A percentile compares a stretch with the other conserved stretches of the same genome.
Evolutionary conservation across 2,113 vertebrate genomes (phyloP).

Genomic region (Leucopternis melanops): DNA sequence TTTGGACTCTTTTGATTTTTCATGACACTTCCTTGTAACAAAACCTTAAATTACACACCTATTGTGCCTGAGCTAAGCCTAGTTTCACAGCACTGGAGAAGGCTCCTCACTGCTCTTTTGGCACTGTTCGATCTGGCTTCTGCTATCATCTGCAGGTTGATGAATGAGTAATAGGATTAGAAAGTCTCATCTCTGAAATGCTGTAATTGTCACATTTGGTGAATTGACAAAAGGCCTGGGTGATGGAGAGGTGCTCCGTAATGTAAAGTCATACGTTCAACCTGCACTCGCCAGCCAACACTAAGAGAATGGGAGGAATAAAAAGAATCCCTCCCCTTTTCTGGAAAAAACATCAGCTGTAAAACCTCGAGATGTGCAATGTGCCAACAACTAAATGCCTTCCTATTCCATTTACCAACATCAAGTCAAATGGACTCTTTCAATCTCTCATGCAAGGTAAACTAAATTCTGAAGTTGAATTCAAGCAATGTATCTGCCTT

Average conservation of each 20-base stretch:
- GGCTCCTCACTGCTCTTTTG: conserved; percentile 80
- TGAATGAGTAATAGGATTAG: conserved; percentile 96
- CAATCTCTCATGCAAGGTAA: background rate
- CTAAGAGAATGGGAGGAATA: conserved; percentile 51
- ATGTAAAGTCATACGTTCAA: conserved; percentile 54
- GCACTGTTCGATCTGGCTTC: conserved; percentile 78
- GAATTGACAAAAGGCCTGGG: conserved; percentile 70
- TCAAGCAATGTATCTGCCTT: background rate
- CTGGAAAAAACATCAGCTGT: background rate
- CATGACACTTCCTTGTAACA: conserved; percentile 70
- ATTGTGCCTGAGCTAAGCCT: conserved; percentile 92
- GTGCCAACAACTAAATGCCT: background rate
- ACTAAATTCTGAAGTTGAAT: background rate
- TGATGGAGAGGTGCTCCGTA: conserved; percentile 63
- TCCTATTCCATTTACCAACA: background rate
- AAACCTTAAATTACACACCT: conserved; percentile 99
- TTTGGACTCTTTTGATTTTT: background rate
- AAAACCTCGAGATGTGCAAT: background rate
- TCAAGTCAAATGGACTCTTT: background rate
- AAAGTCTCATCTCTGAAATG: conserved; percentile 77
- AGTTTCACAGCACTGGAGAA: conserved; percentile 84
- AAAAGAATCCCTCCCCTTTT: background rate
- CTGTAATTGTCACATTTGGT: conserved; percentile 78
- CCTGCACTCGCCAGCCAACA: conserved; percentile 28
- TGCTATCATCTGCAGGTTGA: conserved; percentile 82